Conservation (phyloP, 30 jellyfish, hydroid and myxozoan genomes). For the Turritopsis dohrnii region DNA sequence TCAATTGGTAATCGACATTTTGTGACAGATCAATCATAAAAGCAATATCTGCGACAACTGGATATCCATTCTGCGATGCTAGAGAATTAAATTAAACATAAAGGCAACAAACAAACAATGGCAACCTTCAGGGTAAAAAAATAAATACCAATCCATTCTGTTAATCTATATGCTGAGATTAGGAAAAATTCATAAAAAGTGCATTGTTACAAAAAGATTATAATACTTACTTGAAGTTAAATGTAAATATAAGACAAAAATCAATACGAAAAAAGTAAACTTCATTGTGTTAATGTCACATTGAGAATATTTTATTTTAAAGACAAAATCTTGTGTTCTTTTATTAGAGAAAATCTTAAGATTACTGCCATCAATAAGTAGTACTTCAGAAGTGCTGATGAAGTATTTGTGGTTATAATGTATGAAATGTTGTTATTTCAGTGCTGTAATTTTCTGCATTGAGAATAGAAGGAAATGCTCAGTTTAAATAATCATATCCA, state of each 20-base stretch:
- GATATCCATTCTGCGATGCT: conserved; percentile 47
- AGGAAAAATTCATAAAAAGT: too few species aligned
- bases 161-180: too few species aligned
- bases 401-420: neutral
- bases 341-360: neutral
- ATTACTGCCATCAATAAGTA: neutral
- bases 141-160: too few species aligned
- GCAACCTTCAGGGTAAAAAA: too few species aligned
- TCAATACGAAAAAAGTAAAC: neutral
- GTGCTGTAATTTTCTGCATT: neutral
- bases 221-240: neutral
- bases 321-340: neutral
- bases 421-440: neutral
- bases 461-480: neutral
- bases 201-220: too few species aligned
- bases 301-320: neutral
- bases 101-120: too few species aligned
- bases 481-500: neutral
- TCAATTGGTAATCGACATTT: conserved; percentile 42
- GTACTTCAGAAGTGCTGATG: neutral
- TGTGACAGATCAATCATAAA: conserved; percentile 61
- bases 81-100: neutral
- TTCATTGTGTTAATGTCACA: neutral
- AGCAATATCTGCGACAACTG: conserved; percentile 66
- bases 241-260: neutral